Conservation (phyloP, 2,797 vertebrate genomes). For the Lagothrix lagotricha region DNA sequence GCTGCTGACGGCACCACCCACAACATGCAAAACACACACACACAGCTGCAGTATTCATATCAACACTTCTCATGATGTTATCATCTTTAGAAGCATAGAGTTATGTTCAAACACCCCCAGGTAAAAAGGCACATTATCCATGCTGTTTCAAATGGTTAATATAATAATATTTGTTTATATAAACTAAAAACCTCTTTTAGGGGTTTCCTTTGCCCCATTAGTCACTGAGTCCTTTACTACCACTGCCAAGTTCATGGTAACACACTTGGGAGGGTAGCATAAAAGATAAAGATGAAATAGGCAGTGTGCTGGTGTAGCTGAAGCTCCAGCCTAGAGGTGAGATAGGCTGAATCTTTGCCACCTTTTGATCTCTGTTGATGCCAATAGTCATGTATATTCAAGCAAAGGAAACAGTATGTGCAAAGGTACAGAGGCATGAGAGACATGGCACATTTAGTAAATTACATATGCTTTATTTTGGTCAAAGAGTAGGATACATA, state of each 20-base stretch:
- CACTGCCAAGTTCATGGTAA: background rate
- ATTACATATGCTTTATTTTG: background rate
- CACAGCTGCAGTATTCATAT: background rate
- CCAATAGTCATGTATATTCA: background rate
- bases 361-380: background rate
- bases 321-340: background rate
- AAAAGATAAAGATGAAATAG: background rate
- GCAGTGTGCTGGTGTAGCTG: background rate
- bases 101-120: background rate
- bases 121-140: background rate
- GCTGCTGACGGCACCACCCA: background rate
- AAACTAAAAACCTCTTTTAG: background rate
- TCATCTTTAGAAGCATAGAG: background rate
- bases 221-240: background rate
- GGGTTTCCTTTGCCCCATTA: background rate
- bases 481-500: constrained; percentile 1
- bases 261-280: background rate
- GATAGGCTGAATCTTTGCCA: background rate
- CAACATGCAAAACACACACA: background rate
- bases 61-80: background rate
- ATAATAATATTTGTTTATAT: background rate
- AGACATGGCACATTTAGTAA: constrained; percentile 11
- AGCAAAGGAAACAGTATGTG: background rate
- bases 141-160: background rate
- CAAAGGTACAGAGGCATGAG: constrained; percentile 28